Conservation (phyloP, 1,140 invertebrate species). For the Danaus melanippus region DNA sequence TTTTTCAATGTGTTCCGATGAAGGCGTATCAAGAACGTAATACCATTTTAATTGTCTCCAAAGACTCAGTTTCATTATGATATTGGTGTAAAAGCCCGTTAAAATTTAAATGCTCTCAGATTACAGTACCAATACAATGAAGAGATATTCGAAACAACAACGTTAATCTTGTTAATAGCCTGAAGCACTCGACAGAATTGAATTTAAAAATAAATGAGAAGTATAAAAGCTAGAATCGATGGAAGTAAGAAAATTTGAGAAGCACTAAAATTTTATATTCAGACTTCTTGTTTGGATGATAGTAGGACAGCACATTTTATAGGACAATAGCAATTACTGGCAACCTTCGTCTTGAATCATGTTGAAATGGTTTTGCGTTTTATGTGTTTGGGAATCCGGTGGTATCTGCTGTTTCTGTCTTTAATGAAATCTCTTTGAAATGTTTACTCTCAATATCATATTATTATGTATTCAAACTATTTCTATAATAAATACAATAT, state of each 20-base stretch:
- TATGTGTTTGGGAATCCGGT: slow-evolving; percentile 42
- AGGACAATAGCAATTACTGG: slow-evolving; percentile 47
- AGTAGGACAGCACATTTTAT: slow-evolving; percentile 58
- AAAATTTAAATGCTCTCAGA: slow-evolving; percentile 14
- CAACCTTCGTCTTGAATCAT: slow-evolving; percentile 58
- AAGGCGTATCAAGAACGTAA: too few species aligned
- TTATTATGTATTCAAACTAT: too few species aligned
- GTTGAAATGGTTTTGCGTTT: slow-evolving; percentile 55
- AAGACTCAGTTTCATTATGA: slow-evolving; percentile 1
- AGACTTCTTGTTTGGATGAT: slow-evolving; percentile 32
- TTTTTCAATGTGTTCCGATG: too few species aligned
- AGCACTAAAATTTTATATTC: slow-evolving; percentile 61
- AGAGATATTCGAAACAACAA: slow-evolving; percentile 22
- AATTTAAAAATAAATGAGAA: slow-evolving; percentile 52
- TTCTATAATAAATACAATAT: too few species aligned
- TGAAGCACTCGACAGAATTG: slow-evolving; percentile 39
- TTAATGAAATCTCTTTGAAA: slow-evolving; percentile 11
- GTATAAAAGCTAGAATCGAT: slow-evolving; percentile 40
- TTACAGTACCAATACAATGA: slow-evolving; percentile 12
- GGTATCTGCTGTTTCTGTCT: slow-evolving; percentile 17
- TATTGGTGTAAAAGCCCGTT: slow-evolving; percentile 10
- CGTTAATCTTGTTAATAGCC: slow-evolving; percentile 56
- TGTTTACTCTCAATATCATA: too few species aligned
- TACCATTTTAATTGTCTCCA: too few species aligned
- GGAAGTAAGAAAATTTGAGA: slow-evolving; percentile 47